These are phyloP conservation scores for Acomys russatus DNA, from an alignment of 2,797 vertebrate genomes.

Conservation along the genomic window DNA sequence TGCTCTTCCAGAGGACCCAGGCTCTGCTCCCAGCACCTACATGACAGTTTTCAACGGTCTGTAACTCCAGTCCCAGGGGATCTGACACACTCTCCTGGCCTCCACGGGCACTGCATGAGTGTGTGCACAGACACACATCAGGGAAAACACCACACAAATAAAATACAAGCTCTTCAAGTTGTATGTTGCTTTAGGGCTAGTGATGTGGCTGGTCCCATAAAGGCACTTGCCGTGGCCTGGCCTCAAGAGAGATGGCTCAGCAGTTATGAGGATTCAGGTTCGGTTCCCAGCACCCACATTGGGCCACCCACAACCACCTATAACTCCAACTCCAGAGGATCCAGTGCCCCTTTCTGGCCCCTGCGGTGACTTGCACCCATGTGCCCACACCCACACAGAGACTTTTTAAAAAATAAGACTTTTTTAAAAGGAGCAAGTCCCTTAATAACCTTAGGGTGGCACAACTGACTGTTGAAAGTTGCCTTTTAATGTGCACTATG, in stretches of 20 bases:
- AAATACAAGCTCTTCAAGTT: not conserved
- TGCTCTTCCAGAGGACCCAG: not conserved
- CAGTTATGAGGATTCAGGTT: not conserved
- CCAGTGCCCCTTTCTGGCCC: not conserved
- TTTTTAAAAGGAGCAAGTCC: no score
- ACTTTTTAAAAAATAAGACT: not conserved
- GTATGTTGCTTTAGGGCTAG: not conserved
- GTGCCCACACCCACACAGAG: not conserved
- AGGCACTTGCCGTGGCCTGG: not conserved
- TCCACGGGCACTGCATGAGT: not conserved
- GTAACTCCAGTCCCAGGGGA: not conserved
- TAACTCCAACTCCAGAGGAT: not conserved
- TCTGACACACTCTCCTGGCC: not conserved
- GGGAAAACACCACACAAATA: not conserved
- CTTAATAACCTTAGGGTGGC: not conserved
- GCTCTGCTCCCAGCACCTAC: not conserved
- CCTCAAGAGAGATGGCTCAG: not conserved
- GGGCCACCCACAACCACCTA: not conserved
- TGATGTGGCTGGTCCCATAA: not conserved
- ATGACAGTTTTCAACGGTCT: no score
- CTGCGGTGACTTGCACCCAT: not conserved
- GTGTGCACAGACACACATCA: not conserved
- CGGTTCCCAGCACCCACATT: not conserved
- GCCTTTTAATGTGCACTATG: not conserved
- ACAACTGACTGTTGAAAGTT: not conserved